These are phyloP conservation scores for Xestobium rufovillosum DNA, from an alignment of 2,888 invertebrate species.

Conservation along the genomic window DNA sequence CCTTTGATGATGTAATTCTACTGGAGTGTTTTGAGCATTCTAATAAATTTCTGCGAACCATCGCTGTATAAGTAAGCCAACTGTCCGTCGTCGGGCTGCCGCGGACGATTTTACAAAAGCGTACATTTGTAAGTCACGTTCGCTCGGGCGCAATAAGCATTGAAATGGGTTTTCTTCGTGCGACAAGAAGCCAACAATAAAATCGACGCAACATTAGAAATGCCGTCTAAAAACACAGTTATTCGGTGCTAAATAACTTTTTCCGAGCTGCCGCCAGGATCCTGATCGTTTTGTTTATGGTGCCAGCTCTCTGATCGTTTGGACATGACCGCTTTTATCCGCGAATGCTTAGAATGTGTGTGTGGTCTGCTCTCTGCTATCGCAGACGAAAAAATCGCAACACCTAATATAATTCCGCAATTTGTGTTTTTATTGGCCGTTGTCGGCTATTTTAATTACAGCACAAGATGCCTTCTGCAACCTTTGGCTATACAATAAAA, in stretches of 20 bases:
- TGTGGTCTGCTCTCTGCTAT: conserved; percentile 24
- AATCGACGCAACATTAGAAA: conserved; percentile 13
- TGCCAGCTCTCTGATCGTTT: conserved; percentile 19
- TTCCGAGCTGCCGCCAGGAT: conserved; percentile 14
- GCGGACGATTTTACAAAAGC: not conserved
- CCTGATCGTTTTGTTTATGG: conserved; percentile 21
- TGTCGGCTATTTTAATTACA: too few species aligned
- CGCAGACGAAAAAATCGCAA: conserved; percentile 11
- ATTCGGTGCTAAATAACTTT: conserved; percentile 19
- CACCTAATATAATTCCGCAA: conserved; percentile 14
- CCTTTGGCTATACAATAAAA: too few species aligned
- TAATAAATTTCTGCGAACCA: too few species aligned
- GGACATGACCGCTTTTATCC: conserved; percentile 27
- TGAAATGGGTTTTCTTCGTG: conserved; percentile 11
- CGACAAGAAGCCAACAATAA: conserved; percentile 15
- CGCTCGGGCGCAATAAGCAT: conserved; percentile 15
- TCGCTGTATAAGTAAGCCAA: too few species aligned
- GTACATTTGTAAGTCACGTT: not conserved
- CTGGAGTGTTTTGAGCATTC: too few species aligned
- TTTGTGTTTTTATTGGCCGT: conserved; percentile 10
- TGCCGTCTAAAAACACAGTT: conserved; percentile 13
- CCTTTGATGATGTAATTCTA: too few species aligned
- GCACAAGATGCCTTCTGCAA: too few species aligned
- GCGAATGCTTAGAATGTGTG: conserved; percentile 25
- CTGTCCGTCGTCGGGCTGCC: not conserved